Conservation (phyloP, 2,113 vertebrate species). For the Tachycineta bicolor region DNA sequence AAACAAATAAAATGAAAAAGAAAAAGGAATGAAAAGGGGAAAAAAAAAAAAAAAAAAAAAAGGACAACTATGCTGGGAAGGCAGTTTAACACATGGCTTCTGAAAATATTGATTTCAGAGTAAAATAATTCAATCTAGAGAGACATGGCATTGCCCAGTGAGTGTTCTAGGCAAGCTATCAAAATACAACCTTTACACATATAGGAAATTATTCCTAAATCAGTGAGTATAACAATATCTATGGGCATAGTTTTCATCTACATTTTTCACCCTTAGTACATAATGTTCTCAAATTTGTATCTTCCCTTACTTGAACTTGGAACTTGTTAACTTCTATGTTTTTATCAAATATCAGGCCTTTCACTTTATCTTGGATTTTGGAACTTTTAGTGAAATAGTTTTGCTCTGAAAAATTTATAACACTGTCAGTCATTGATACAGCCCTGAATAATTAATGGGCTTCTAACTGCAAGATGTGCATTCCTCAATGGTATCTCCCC, state of each 20-base stretch:
- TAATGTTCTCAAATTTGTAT: not conserved
- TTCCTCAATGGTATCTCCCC: not conserved
- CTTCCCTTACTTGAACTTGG: not conserved
- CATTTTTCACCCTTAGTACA: not conserved
- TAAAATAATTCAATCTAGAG: conserved; percentile 17
- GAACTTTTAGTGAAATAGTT: not conserved
- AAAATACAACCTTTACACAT: conserved; percentile 21
- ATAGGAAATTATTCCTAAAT: conserved; percentile 17
- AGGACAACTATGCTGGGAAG: not conserved
- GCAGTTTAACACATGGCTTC: not conserved
- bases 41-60: not conserved
- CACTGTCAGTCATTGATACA: not conserved
- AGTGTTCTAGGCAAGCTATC: not conserved
- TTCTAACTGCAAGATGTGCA: not conserved
- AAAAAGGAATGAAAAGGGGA: not conserved
- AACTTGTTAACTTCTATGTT: not conserved
- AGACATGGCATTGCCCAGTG: not conserved
- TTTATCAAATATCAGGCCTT: not conserved
- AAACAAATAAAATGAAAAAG: not conserved
- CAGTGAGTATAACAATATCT: not conserved
- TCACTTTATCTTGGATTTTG: not conserved
- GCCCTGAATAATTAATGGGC: not conserved
- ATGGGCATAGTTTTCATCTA: not conserved
- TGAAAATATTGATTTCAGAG: conserved; percentile 1
- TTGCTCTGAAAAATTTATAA: not conserved